Percentiles rank a stretch among this genome's conserved stretches.
These are phyloP conservation scores for Siderastrea siderea DNA, from an alignment of 92 coral and sea anemone species.

Conservation along the genomic window DNA sequence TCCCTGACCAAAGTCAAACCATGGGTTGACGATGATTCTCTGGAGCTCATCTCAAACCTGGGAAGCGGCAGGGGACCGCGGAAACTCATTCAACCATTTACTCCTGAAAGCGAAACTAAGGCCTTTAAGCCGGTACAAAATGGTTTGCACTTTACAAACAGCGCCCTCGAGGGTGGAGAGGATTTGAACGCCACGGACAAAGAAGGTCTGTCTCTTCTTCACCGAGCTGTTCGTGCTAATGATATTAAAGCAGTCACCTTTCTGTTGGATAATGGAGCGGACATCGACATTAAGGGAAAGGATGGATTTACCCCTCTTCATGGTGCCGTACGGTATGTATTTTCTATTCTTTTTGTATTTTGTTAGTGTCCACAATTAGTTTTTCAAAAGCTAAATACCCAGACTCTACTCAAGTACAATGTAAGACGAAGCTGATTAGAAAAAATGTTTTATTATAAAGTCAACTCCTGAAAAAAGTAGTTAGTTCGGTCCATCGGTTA, in stretches of 20 bases:
- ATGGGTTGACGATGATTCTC: conserved; percentile 14
- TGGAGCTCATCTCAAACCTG: conserved; percentile 39
- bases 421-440: too few relatives aligned
- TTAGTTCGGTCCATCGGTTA: too few relatives aligned
- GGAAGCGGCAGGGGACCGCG: not conserved
- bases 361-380: not conserved
- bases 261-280: conserved; percentile 65
- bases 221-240: conserved; percentile 70
- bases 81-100: not conserved
- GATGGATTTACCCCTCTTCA: conserved; percentile 75
- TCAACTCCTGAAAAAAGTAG: too few relatives aligned
- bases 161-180: not conserved
- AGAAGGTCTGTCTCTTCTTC: conserved; percentile 68
- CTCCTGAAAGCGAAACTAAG: not conserved
- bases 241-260: conserved; percentile 18
- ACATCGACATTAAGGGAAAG: conserved; percentile 45
- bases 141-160: conserved; percentile 1
- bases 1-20: conserved; percentile 40
- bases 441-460: too few relatives aligned
- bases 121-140: not conserved
- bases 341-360: too few relatives aligned
- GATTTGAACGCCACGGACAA: conserved; percentile 23
- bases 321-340: conserved; percentile 63
- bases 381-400: too few relatives aligned
- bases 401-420: too few relatives aligned